Percentiles rank a stretch among this genome's conserved stretches.
These are phyloP conservation scores for Sinotaia quadrata DNA, from an alignment of 2,888 invertebrate species.

Conservation along the genomic window DNA sequence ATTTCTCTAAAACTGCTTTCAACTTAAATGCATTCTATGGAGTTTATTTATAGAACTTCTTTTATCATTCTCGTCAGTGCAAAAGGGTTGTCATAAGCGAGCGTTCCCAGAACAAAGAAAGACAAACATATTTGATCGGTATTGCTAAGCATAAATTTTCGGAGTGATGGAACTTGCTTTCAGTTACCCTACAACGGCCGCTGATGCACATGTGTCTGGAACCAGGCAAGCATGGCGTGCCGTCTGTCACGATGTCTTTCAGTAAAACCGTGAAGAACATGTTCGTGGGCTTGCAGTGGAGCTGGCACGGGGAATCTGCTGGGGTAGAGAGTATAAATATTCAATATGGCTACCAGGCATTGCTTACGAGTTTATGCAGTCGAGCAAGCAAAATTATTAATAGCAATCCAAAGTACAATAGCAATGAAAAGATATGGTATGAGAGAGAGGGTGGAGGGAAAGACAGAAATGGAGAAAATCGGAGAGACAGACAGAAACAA, in stretches of 20 bases:
- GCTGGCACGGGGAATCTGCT: slow-evolving; percentile 79
- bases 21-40: too few relatives aligned
- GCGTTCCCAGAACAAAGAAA: too few relatives aligned
- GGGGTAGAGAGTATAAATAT: neutral
- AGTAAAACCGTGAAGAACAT: slow-evolving; percentile 83
- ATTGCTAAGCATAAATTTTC: too few relatives aligned
- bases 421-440: too few relatives aligned
- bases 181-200: slow-evolving; percentile 81
- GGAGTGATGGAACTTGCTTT: slow-evolving; percentile 7
- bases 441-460: too few relatives aligned
- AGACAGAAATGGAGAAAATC: too few relatives aligned
- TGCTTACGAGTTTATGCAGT: neutral
- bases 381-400: neutral
- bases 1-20: too few relatives aligned
- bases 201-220: slow-evolving; percentile 88
- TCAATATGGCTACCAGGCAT: neutral
- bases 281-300: slow-evolving; percentile 85
- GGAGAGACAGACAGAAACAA: too few relatives aligned
- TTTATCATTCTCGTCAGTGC: too few relatives aligned
- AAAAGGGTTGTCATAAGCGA: too few relatives aligned
- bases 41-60: too few relatives aligned
- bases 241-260: slow-evolving; percentile 84
- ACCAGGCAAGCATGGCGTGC: slow-evolving; percentile 87
- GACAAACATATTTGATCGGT: too few relatives aligned
- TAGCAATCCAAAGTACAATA: neutral